Conservation (phyloP, 2,113 vertebrate genomes). For the Myrmecophaga tridactyla region DNA sequence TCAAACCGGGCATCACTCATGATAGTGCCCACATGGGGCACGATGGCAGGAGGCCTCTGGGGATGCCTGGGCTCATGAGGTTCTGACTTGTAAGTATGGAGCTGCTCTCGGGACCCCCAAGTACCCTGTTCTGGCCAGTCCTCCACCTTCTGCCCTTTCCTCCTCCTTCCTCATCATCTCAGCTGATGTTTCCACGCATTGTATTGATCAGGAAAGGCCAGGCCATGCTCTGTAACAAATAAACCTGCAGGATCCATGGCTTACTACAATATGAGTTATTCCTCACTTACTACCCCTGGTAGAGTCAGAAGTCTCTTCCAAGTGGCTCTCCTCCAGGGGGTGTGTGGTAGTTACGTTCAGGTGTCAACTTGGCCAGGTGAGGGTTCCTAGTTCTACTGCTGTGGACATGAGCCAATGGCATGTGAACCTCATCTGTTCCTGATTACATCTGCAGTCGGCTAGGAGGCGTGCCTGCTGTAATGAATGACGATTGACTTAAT, state of each 20-base stretch:
- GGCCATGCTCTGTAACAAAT: neutral
- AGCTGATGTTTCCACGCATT: neutral
- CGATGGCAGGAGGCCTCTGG: neutral
- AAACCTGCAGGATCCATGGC: neutral
- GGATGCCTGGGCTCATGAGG: neutral
- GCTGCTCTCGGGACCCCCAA: neutral
- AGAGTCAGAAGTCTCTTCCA: too few relatives aligned
- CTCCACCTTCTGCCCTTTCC: neutral
- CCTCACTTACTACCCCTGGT: neutral
- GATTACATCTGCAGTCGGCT: too few relatives aligned
- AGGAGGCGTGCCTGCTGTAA: too few relatives aligned
- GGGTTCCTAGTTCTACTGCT: too few relatives aligned
- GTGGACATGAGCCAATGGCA: too few relatives aligned
- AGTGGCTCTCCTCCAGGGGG: neutral
- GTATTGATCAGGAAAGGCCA: neutral
- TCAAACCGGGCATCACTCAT: accelerated
- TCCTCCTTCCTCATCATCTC: neutral
- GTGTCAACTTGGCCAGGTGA: too few relatives aligned
- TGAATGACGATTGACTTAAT: too few relatives aligned
- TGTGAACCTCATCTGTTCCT: too few relatives aligned
- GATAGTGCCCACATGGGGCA: accelerated
- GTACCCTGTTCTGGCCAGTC: neutral
- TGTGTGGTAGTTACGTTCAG: too few relatives aligned
- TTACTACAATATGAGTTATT: accelerated
- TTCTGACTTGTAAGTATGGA: neutral